phyloP scores from a whole-genome alignment of 64 coral and sea anemone species.

The Platygyra sinensis region DNA sequence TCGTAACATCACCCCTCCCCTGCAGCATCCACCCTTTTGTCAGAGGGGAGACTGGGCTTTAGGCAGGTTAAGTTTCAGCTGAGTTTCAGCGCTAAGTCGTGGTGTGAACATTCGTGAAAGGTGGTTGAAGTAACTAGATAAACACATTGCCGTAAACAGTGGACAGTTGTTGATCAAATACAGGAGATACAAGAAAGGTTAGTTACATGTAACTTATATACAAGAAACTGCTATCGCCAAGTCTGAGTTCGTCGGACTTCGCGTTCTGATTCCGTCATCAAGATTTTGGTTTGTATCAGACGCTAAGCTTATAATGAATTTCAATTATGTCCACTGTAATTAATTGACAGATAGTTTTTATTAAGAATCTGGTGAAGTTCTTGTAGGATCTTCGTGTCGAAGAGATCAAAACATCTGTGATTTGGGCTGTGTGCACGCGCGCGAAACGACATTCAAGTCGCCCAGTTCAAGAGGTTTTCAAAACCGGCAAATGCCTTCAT shows the following conservation, averaged over 20 bases:
- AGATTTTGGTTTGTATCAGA: not conserved
- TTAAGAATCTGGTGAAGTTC: not conserved
- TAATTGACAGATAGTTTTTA: not conserved
- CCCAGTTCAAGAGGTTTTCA: too few relatives aligned
- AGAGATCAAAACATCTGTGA: not conserved
- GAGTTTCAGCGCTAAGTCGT: too few relatives aligned
- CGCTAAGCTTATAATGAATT: constrained; percentile 23
- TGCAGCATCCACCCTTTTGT: not conserved
- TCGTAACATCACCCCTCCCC: not conserved
- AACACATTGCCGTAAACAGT: constrained; percentile 18
- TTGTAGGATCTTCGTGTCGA: not conserved
- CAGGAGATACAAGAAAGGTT: not conserved
- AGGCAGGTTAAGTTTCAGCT: too few relatives aligned
- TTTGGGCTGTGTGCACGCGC: too few relatives aligned
- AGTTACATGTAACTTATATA: not conserved
- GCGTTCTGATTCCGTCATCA: not conserved
- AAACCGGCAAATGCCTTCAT: too few relatives aligned
- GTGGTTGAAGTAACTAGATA: not conserved
- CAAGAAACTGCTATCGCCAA: not conserved
- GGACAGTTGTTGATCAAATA: not conserved
- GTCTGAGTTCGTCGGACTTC: not conserved
- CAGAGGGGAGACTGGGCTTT: not conserved
- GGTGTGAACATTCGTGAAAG: not conserved
- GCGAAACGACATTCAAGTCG: too few relatives aligned
- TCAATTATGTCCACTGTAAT: constrained; percentile 2